Conservation (phyloP, 2,888 invertebrate species). For the Cephus nigrinus region DNA sequence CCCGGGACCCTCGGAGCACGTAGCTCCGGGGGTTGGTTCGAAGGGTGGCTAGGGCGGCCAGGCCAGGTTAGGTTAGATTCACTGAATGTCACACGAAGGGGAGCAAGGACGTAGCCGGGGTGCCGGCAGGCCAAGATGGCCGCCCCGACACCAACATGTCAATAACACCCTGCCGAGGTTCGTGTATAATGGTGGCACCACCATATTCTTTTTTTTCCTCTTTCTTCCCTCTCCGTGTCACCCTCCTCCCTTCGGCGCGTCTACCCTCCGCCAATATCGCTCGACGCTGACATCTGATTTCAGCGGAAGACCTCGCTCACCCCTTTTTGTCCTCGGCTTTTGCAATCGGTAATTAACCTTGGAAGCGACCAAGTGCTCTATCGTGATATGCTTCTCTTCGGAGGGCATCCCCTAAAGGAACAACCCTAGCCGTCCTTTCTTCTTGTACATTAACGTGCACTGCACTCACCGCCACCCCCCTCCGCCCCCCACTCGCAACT, state of each 20-base stretch:
- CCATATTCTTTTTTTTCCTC: conserved; percentile 5
- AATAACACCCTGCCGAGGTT: conserved; percentile 60
- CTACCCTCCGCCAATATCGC: conserved; percentile 12
- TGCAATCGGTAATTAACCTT: conserved; percentile 43
- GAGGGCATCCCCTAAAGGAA: neutral
- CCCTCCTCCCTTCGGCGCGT: conserved; percentile 14
- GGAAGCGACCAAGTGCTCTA: neutral
- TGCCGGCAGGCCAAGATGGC: conserved; percentile 62
- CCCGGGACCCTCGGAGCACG: conserved; percentile 41
- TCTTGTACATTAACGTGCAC: neutral
- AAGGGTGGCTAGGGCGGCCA: conserved; percentile 62
- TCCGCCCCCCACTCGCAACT: conserved; percentile 33
- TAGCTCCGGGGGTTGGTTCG: conserved; percentile 56
- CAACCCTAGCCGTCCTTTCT: neutral
- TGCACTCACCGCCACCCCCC: neutral
- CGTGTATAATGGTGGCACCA: conserved; percentile 6
- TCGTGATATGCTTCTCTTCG: neutral
- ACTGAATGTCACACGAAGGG: conserved; percentile 62
- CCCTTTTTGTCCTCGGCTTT: conserved; percentile 39
- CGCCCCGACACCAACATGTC: conserved; percentile 65
- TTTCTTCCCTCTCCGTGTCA: conserved; percentile 15
- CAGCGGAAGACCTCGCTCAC: conserved; percentile 25
- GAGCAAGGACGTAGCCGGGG: conserved; percentile 52
- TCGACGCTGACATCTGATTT: neutral
- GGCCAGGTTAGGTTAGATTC: conserved; percentile 59